These are phyloP conservation scores for Phymorhynchus buccinoides DNA, from an alignment of 1,140 invertebrate species.

Conservation along the genomic window DNA sequence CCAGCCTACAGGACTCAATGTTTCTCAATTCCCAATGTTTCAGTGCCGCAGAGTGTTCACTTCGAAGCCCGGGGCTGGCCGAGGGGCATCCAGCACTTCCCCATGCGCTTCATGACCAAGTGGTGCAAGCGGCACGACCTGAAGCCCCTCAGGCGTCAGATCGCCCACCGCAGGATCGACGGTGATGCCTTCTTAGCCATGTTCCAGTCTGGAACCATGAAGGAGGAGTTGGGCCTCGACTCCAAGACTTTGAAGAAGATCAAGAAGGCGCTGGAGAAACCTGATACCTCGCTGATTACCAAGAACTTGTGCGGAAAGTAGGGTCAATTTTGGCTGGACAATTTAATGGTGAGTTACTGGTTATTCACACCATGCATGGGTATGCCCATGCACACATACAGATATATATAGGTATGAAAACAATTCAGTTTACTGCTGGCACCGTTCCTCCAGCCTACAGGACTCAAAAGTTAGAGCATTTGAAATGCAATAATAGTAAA, in stretches of 20 bases:
- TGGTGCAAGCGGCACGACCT: conserved; percentile 49
- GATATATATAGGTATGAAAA: too few relatives aligned
- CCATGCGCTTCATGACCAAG: conserved; percentile 45
- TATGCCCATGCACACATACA: too few relatives aligned
- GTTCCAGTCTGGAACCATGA: conserved; percentile 4
- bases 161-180: conserved; percentile 37
- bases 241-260: conserved; percentile 34
- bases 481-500: too few relatives aligned
- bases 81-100: conserved; percentile 38
- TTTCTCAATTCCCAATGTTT: too few relatives aligned
- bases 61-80: conserved; percentile 47
- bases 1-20: too few relatives aligned
- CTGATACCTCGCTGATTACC: neutral
- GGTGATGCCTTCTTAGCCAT: conserved; percentile 37
- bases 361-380: too few relatives aligned
- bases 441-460: too few relatives aligned
- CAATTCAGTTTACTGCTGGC: too few relatives aligned
- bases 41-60: conserved; percentile 36
- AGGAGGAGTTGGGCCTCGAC: neutral
- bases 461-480: too few relatives aligned
- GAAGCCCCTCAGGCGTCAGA: conserved; percentile 32
- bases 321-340: neutral
- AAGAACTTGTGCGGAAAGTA: neutral
- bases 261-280: conserved; percentile 32
- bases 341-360: too few relatives aligned